Conservation (phyloP, 2,797 vertebrate genomes). For the Artibeus jamaicensis region DNA sequence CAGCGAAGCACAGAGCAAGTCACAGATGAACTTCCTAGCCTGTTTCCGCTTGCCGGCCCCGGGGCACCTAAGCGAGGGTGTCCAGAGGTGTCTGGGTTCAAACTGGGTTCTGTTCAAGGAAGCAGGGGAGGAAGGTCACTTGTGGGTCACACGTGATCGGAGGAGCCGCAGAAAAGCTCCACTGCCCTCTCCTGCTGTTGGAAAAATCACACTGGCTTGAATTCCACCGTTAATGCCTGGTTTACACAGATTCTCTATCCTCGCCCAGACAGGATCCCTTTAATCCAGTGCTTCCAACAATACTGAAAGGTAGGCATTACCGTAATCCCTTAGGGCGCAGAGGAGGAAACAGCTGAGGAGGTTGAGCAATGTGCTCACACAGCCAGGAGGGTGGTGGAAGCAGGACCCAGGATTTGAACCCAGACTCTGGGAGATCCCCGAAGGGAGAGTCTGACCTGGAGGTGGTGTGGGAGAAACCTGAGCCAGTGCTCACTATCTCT, state of each 20-base stretch:
- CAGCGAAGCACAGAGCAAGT: conserved; percentile 8
- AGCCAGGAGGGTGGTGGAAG: neutral
- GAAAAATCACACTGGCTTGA: neutral
- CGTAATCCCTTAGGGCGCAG: neutral
- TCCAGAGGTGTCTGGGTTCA: conserved; percentile 52
- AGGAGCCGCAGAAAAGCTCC: neutral
- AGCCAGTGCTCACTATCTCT: neutral
- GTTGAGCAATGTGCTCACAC: neutral
- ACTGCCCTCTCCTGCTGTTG: neutral
- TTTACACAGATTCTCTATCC: neutral
- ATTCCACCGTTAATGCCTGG: neutral
- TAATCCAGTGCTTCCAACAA: neutral
- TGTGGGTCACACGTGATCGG: neutral
- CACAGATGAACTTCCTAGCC: conserved; percentile 64
- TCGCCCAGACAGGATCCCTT: neutral
- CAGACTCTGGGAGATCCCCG: neutral
- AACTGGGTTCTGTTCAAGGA: conserved; percentile 43
- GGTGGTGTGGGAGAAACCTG: no score
- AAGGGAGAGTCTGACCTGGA: neutral
- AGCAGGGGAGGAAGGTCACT: conserved; percentile 21
- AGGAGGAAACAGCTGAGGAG: neutral
- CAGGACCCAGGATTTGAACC: neutral
- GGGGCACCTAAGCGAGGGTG: conserved; percentile 36
- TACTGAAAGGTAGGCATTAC: neutral
- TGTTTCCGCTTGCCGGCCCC: conserved; percentile 7